Conservation (phyloP, 2,113 vertebrate species). For the Malurus alboscapulatus region DNA sequence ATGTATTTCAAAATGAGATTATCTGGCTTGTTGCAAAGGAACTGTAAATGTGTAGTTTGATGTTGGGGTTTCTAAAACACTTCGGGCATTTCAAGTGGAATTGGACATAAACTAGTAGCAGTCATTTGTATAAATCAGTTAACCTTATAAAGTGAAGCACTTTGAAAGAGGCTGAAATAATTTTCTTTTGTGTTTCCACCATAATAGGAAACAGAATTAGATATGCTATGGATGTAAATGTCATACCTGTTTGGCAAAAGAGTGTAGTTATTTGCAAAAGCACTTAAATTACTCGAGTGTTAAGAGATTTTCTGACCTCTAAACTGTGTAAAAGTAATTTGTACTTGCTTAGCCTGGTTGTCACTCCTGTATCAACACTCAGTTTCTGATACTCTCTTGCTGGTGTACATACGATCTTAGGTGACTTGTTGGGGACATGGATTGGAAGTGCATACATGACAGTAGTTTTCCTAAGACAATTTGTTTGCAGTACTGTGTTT, state of each 20-base stretch:
- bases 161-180: neutral
- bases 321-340: neutral
- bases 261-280: neutral
- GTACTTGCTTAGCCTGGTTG: neutral
- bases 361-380: neutral
- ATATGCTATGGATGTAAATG: neutral
- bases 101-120: neutral
- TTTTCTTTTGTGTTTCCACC: neutral
- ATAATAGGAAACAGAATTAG: neutral
- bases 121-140: neutral
- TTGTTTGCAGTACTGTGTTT: neutral
- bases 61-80: neutral
- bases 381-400: neutral
- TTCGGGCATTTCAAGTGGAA: neutral
- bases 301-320: neutral
- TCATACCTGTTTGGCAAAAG: neutral
- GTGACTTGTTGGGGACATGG: neutral
- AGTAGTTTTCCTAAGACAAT: neutral
- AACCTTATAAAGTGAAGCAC: neutral
- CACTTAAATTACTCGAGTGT: neutral
- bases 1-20: neutral
- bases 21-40: neutral
- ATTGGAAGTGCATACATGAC: neutral
- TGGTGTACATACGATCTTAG: accelerated
- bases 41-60: neutral